Evolutionary conservation across 1,140 invertebrate genomes (phyloP).

Genomic region (Parapsyche elsis): DNA sequence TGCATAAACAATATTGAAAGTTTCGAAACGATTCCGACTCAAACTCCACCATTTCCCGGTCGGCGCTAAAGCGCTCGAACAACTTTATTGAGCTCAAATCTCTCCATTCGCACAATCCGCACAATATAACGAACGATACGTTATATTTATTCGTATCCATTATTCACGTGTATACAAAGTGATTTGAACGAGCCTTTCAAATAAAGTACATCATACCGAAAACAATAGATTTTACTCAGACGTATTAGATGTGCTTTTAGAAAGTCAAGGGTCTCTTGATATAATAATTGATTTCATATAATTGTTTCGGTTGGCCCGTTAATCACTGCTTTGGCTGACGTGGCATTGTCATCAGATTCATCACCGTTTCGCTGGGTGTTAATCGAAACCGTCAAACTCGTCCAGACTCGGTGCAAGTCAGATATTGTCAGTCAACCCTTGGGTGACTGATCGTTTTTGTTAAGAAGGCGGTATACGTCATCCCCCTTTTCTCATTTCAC

Average conservation of each 20-base stretch:
- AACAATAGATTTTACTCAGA: too few species aligned
- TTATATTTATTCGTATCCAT: too few species aligned
- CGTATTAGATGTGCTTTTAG: too few species aligned
- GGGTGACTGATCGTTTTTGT: constrained; percentile 11
- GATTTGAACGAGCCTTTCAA: too few species aligned
- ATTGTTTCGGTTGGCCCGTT: background rate
- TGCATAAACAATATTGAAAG: constrained; percentile 5
- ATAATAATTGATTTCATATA: background rate
- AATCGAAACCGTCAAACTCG: background rate
- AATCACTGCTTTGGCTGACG: background rate
- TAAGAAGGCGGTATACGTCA: background rate
- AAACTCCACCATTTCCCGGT: background rate
- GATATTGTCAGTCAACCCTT: constrained; percentile 7
- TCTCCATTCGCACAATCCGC: too few species aligned
- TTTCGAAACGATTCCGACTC: background rate
- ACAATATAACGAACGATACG: too few species aligned
- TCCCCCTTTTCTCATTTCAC: too few species aligned
- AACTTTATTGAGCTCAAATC: background rate
- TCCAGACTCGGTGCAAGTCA: background rate
- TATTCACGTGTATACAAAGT: too few species aligned
- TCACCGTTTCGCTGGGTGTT: background rate
- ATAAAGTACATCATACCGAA: too few species aligned
- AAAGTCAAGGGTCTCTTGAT: too few species aligned
- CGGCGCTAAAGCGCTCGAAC: background rate
- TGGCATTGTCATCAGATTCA: background rate